Base-by-base conservation (phyloP, 2,797 vertebrate genomes). In the Ispidina picta region DNA sequence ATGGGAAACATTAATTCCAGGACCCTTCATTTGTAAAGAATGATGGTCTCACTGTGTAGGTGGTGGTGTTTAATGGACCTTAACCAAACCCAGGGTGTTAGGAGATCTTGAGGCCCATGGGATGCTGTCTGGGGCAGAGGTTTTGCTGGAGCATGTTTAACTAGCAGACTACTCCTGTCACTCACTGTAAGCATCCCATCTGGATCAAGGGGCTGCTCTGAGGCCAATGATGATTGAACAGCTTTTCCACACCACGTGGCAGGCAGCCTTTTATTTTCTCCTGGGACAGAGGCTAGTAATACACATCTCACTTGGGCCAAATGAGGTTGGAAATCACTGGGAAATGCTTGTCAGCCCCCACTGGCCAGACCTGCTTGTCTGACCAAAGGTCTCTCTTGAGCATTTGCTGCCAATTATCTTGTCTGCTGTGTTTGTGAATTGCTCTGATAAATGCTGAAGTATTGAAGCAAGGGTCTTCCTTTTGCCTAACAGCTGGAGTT, bases 211-310 rank as follows among this genome's bases (percentile, higher is more conserved):
- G 15, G 4, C 5, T 75, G 49, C 48, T 79, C 41, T 46, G 44
- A 70, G 78, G n/a, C 39, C 56, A 63, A 41, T n/a, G 64, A 14
- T 22, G 33, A 64, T 48, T 73, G 48, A 82, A 92, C 29, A 18
- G 5, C n/a, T 88, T 86, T 66, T 65, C 37, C 55, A 33, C 0
- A 0, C 5, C 19, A 3, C 0, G 0, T 33, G 28, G 21, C 44
- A 62, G 39, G 28, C 35, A 72, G 39, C 1, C 3, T 10, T 44
- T 35, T 62, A 29, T 10, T 58, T 62, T 8, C 12, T 52, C 51
- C 3, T 18, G 49, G 60, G 90, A 18, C 33, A 83, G 52, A 58
- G 13, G 6, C 29, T 18, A 12, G 28, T 33, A 46, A 80, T 43
- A 14, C 21, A 41, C 33, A 12, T n/a, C 55, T 41, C 68, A 58